Evolutionary conservation across 2,113 vertebrate genomes (phyloP).

Genomic region (Geococcyx californianus): DNA sequence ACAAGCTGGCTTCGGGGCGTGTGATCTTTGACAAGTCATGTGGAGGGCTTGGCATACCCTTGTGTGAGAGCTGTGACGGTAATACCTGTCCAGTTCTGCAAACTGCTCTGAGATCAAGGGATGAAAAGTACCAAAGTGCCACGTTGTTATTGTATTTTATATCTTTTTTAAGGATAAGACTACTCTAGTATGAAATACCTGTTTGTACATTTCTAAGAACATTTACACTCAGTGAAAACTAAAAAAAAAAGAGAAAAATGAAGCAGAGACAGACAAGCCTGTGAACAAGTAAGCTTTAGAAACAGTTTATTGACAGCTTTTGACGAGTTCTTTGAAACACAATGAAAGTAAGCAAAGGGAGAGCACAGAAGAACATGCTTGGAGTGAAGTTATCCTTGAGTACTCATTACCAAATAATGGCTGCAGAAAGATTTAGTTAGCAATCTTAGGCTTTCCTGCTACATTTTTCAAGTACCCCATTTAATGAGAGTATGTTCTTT

Average conservation of each 20-base stretch:
- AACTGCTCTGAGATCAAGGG: background rate
- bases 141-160: background rate
- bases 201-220: background rate
- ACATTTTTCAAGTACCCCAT: background rate
- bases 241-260: background rate
- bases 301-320: background rate
- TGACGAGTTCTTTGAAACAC: background rate
- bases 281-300: background rate
- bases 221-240: background rate
- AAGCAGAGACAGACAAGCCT: background rate
- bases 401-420: background rate
- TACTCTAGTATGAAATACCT: background rate
- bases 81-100: background rate
- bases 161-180: background rate
- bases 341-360: background rate
- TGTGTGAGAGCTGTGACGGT: background rate
- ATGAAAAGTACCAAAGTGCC: background rate
- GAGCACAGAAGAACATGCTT: background rate
- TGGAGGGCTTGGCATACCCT: background rate
- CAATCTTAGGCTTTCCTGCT: background rate
- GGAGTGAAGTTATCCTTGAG: background rate
- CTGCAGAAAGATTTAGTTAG: background rate
- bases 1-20: background rate
- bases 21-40: background rate
- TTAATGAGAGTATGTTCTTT: background rate